Evolutionary conservation across 2,888 invertebrate species (phyloP), one percentile per base, ranked within the genome.

Genomic region (Tillus elongatus): DNA sequence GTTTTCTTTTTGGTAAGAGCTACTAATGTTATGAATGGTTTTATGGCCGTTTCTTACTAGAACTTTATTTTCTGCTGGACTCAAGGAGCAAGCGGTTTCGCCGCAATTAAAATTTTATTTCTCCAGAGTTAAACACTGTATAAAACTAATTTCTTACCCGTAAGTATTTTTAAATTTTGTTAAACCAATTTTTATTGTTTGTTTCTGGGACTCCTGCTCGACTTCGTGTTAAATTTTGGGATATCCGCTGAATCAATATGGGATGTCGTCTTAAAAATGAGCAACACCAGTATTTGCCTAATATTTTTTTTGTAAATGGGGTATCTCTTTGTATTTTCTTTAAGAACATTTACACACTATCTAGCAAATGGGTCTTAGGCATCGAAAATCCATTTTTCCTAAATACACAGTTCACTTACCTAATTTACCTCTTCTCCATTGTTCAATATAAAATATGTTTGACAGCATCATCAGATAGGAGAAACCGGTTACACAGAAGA

Each of bases 1-100:
- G 33, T 32, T 52, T 48, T 24, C 51, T 39, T 19, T 37, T 46
- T 51, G 49, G 30, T 53, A 41, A 27, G 46, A 41, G 15, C 36
- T 37, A 4, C 35, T 39, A 27, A 46, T 42, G 36, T 40, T 49
- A 35, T 53, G 47, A 24, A 44, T 43, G n/a, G 40, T 45, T 45
- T 43, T 46, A 8, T 40, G 37, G 10, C 41, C 51, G 36, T 46
- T 49, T 39, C 34, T 39, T 12, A 37, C 44, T 12, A 53, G 36
- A 4, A 49, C 47, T 41, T 2, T 19, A 19, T 19, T n/a, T 8
- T 19, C 24, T 8, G 24, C 24, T 8, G 24, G 24, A 19, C 24
- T 19, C 24, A 19, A 19, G n/a, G n/a, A 19, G 24, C 6, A 19
- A 6, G 24, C 24, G 6, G 24, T 19, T 19, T 19, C 24, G n/a